A percentile compares a stretch with the other conserved stretches of the same genome.
Conservation (phyloP, 1,140 invertebrate genomes). For the Ladona fulva region DNA sequence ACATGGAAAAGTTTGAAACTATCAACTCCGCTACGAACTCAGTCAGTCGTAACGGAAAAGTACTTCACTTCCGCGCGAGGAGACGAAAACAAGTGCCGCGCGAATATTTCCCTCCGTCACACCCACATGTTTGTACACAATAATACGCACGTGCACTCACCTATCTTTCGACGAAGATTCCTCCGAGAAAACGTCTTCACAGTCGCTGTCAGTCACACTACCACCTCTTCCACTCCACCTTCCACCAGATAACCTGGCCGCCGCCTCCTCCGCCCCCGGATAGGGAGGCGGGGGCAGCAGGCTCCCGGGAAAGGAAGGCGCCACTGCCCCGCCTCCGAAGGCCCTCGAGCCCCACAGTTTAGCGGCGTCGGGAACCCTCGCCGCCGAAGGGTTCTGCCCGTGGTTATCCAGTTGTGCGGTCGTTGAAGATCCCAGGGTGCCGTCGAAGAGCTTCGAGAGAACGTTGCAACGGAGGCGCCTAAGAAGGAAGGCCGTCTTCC, state of each 20-base stretch:
- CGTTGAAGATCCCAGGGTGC: neutral
- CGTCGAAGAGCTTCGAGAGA: too few species aligned
- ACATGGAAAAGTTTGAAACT: too few species aligned
- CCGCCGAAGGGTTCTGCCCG: neutral
- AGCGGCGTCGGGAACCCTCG: neutral
- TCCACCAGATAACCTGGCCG: neutral
- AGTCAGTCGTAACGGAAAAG: too few species aligned
- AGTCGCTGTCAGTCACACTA: neutral
- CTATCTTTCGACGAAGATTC: neutral
- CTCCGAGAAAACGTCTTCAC: neutral
- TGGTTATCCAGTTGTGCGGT: neutral
- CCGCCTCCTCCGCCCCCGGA: neutral
- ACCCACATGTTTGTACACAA: neutral
- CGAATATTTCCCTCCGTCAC: neutral
- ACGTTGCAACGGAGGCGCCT: too few species aligned
- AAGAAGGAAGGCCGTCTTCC: too few species aligned
- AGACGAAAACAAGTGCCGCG: too few species aligned
- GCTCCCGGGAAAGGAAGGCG: neutral
- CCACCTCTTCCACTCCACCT: neutral
- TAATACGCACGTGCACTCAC: neutral
- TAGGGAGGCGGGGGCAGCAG: neutral
- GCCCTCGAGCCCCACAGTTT: neutral
- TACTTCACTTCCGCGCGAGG: too few species aligned
- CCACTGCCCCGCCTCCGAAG: neutral
- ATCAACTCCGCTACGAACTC: too few species aligned